phyloP scores from a whole-genome alignment of 2,888 invertebrate genomes.

The Ptychoptera contaminata region DNA sequence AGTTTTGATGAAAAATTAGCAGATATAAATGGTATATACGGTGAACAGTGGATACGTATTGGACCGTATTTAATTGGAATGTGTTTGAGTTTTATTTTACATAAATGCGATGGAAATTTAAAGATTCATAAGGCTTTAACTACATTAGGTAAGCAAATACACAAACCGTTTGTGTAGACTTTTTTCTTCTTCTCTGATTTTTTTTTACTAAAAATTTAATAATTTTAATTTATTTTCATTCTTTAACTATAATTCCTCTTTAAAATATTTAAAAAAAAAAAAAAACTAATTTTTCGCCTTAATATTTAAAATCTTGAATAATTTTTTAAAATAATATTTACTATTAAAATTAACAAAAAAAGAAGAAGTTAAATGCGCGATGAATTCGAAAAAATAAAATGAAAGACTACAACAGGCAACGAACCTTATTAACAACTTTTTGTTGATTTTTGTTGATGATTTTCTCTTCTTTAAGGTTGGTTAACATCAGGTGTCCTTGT shows the following conservation, averaged over 20 bases:
- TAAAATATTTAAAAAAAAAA: too few species aligned
- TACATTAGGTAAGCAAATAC: conserved; percentile 14
- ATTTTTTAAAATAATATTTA: too few species aligned
- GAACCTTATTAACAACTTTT: neutral
- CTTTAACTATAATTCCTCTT: too few species aligned
- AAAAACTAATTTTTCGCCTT: too few species aligned
- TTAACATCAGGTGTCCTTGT: conserved; percentile 13
- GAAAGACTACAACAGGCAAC: neutral
- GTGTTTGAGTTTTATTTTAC: conserved; percentile 54
- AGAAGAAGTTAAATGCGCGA: too few species aligned
- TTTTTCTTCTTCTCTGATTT: neutral
- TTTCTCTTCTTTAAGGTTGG: conserved; percentile 16
- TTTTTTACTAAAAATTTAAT: neutral
- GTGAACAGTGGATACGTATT: conserved; percentile 57
- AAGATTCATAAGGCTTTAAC: conserved; percentile 15
- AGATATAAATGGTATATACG: conserved; percentile 47
- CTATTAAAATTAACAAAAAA: too few species aligned
- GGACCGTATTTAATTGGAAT: conserved; percentile 61
- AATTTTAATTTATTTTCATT: too few species aligned
- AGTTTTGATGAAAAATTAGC: conserved; percentile 29
- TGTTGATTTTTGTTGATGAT: neutral
- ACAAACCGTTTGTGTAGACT: neutral
- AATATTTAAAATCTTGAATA: too few species aligned
- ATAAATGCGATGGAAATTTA: conserved; percentile 39
- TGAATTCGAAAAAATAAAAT: neutral